Conservation (phyloP, 2,888 invertebrate species). For the Drosophila longiperda region DNA sequence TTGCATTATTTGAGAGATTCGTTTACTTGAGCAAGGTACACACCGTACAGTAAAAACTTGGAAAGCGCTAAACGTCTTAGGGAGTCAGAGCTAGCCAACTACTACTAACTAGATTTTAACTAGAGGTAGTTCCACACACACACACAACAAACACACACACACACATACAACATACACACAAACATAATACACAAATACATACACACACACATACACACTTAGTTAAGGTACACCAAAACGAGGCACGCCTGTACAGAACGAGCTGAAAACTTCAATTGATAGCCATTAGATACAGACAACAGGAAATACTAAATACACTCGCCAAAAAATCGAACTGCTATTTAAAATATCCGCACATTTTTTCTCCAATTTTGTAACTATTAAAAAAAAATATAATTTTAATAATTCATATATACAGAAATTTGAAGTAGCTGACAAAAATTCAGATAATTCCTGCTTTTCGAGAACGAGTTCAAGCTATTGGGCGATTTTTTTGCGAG, state of each 20-base stretch:
- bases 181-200: slow-evolving; percentile 4
- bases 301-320: slow-evolving; percentile 16
- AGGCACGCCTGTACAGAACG: slow-evolving; percentile 64
- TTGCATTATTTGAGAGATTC: slow-evolving; percentile 56
- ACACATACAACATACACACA: not conserved
- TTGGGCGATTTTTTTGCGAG: not conserved
- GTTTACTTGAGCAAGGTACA: slow-evolving; percentile 63
- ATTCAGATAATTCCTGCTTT: not conserved
- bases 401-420: not conserved
- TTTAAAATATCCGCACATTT: not conserved
- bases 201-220: slow-evolving; percentile 8
- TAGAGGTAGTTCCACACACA: not conserved
- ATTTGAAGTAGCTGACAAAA: not conserved
- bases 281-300: slow-evolving; percentile 24
- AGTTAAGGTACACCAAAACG: slow-evolving; percentile 53
- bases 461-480: no score
- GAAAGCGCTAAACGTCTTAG: slow-evolving; percentile 79
- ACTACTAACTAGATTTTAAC: slow-evolving; percentile 50
- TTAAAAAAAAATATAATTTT: not conserved
- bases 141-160: not conserved
- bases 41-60: slow-evolving; percentile 68
- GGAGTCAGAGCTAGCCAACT: slow-evolving; percentile 52
- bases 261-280: slow-evolving; percentile 34
- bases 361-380: not conserved
- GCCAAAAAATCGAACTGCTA: slow-evolving; percentile 4